Evolutionary conservation across 1,140 invertebrate genomes (phyloP), one percentile per base, ranked within the genome.

Genomic region (Mercenaria mercenaria): DNA sequence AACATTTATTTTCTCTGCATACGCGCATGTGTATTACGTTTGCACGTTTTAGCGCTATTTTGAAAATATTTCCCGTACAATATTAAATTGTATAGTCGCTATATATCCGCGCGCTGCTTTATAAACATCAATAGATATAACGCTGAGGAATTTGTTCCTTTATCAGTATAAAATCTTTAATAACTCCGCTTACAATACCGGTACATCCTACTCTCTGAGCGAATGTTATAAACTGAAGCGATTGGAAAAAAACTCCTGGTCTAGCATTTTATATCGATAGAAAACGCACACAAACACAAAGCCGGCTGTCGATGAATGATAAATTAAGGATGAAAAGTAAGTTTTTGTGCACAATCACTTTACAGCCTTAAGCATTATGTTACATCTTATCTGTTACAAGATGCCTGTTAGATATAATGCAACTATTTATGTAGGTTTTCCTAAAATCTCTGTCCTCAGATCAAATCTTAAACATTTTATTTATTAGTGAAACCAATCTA

Each of bases 211-310:
- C 67, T 15, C 67, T 15, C 11, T 20, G 18, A 72, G 34, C 32
- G 67, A 32, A 26, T 72, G 34, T 39, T 72, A 41, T 41, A 72
- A 67, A 29, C 34, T 29, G 34, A 23, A 72, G 34, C 67, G 29
- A 72, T 72, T 41, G 67, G 34, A 39, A 67, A 72, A 72, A 72
- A 72, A 39, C 34, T 29, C n/a, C 67, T 20, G 29, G 67, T 72
- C 67, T 32, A 72, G n/a, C 37, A 37, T 15, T 26, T 72, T 72
- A 72, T 41, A 41, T n/a, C 11, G 67, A 39, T 72, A 26, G 34
- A 72, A 41, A 37, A 72, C 67, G 39, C 34, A 41, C 67, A n/a
- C 29, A 20, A 32, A 72, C 15, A 8, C 26, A 72, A 34, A 72
- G 4, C 37, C 29, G 23, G 34, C n/a, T 72, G 18, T 26, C 67